Percentiles rank a stretch among this genome's conserved stretches.
These are phyloP conservation scores for Sphecodes monilicornis DNA, from an alignment of 2,888 invertebrate genomes.

Conservation along the genomic window DNA sequence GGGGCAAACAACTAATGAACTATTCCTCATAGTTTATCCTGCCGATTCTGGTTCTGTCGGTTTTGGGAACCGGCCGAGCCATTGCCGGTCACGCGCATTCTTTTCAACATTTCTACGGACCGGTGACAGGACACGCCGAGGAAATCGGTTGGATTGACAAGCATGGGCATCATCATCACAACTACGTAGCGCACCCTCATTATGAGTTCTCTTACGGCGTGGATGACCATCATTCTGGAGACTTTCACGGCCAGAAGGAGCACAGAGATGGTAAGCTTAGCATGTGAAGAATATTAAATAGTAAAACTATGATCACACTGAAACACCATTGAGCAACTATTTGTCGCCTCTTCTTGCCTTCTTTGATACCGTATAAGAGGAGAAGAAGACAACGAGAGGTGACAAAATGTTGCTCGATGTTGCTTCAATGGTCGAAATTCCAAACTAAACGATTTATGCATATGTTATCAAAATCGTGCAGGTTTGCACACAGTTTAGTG, in stretches of 20 bases:
- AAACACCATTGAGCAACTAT: too few relatives aligned
- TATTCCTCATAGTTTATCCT: constrained; percentile 59
- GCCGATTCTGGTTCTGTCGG: constrained; percentile 45
- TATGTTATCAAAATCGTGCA: too few relatives aligned
- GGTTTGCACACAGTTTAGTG: too few relatives aligned
- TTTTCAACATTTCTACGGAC: constrained; percentile 82
- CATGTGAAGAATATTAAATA: not conserved
- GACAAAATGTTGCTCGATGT: too few relatives aligned
- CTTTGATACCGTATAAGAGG: not conserved
- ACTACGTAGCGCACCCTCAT: constrained; percentile 82
- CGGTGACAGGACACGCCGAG: constrained; percentile 78
- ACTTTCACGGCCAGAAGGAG: constrained; percentile 84
- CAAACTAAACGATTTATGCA: too few relatives aligned
- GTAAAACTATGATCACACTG: not conserved
- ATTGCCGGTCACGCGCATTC: constrained; percentile 78
- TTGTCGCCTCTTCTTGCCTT: too few relatives aligned
- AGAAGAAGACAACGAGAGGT: not conserved
- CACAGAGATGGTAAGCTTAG: constrained; percentile 81
- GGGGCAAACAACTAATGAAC: constrained; percentile 12
- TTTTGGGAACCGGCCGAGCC: constrained; percentile 28
- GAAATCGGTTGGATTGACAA: constrained; percentile 80
- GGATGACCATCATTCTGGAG: constrained; percentile 82
- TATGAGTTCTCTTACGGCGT: constrained; percentile 82
- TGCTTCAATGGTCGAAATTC: not conserved
- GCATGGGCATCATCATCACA: constrained; percentile 81